Evolutionary conservation across 2,888 invertebrate species (phyloP).

Genomic region (Trissolcus brochymenae): DNA sequence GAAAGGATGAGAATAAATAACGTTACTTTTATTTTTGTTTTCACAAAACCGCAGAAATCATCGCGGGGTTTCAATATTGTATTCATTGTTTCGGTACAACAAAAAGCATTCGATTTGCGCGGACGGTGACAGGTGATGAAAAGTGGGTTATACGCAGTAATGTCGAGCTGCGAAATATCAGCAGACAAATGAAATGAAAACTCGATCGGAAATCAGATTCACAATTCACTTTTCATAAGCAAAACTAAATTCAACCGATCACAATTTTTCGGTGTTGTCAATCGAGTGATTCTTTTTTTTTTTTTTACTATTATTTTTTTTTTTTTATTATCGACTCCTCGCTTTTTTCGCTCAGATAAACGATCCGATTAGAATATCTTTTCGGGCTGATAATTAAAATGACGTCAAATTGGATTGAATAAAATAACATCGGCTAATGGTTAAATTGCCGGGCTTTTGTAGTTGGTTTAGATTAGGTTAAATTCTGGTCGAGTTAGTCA

Average conservation of each 20-base stretch:
- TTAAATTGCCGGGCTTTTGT: constrained; percentile 5
- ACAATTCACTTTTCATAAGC: constrained; percentile 14
- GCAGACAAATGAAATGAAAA: constrained; percentile 28
- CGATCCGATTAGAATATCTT: too few relatives aligned
- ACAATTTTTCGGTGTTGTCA: not conserved
- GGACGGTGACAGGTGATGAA: constrained; percentile 43
- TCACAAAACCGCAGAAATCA: too few relatives aligned
- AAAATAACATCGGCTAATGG: constrained; percentile 7
- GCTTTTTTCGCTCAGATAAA: not conserved
- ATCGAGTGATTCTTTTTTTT: not conserved
- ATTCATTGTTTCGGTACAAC: constrained; percentile 36
- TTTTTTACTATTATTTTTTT: too few relatives aligned
- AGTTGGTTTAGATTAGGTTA: constrained; percentile 25
- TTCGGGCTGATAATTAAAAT: not conserved
- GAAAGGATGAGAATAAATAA: too few relatives aligned
- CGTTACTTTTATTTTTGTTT: too few relatives aligned
- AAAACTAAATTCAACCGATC: not conserved
- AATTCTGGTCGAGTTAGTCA: constrained; percentile 35
- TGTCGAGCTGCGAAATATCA: constrained; percentile 40
- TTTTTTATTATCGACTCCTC: too few relatives aligned
- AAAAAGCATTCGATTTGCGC: constrained; percentile 32
- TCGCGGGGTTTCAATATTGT: constrained; percentile 22
- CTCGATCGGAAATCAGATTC: constrained; percentile 24
- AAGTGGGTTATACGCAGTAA: constrained; percentile 45
- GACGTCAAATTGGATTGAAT: not conserved